Base-by-base conservation (phyloP, 2,113 vertebrate species). In the Daphoenositta chrysoptera region DNA sequence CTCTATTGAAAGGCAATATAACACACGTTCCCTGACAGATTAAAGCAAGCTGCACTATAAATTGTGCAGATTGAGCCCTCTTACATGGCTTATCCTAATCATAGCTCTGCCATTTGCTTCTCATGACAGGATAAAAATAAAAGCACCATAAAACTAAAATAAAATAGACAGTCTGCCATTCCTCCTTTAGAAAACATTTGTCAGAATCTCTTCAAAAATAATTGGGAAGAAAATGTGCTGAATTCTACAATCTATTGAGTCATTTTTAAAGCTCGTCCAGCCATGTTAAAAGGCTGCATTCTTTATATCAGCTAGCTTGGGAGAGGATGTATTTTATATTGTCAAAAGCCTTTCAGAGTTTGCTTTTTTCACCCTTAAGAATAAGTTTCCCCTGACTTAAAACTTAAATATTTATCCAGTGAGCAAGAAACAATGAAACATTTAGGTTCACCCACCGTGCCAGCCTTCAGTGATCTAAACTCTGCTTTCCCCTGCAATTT, bases 201-300 rank as follows among this genome's bases (percentile, higher is more conserved):
- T 97, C 97, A 97, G 85, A 70, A 97, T 86, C 83, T 72, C 88
- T 98, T 97, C 97, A 97, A 96, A 98, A 97, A 96, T 98, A 98
- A 98, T 97, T 98, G 96, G 95, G 85, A 91, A 97, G 93, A 97
- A 97, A 96, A 97, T 93, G 66, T 92, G 80, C 95, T 96, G 92
- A 90, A 78, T 95, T 97, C 96, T 91, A 76, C 80, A 96, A 85
- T 84, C 83, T 88, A 90, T 71, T 64, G 93, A 98, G 77, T 94
- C 69, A 93, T 97, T 96, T 97, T 95, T 92, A 96, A 96, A 94
- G 91, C 78, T 89, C 11, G 31, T 89, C 60, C 82, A 80, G 92
- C 63, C 68, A 92, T 89, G 89, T 90, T 95, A 89, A 95, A 93
- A 86, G 82, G 76, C 37, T 2, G 53, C 58, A 80, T 84, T 84